phyloP scores from a whole-genome alignment of 2,113 vertebrate species.

The Todiramphus saurophagus region DNA sequence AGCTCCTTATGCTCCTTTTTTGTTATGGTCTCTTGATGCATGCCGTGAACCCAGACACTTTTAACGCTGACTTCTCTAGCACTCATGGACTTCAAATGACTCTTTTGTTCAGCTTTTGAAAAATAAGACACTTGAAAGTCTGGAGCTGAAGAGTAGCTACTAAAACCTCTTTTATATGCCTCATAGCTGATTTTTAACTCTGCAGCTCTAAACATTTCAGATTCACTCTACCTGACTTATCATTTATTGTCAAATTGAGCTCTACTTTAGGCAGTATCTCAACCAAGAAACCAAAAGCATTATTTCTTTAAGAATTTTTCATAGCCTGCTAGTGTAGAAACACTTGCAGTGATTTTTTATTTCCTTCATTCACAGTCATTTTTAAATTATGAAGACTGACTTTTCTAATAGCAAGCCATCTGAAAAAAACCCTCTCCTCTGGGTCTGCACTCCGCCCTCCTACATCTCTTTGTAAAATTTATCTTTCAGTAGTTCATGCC shows the following conservation, averaged over 20 bases:
- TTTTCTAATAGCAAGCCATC: neutral
- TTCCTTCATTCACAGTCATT: neutral
- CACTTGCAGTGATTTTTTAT: neutral
- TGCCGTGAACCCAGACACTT: neutral
- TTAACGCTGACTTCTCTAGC: neutral
- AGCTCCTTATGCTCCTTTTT: neutral
- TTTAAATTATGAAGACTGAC: neutral
- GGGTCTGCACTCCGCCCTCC: neutral
- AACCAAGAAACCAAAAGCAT: neutral
- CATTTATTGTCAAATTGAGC: neutral
- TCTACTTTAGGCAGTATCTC: neutral
- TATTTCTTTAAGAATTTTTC: neutral
- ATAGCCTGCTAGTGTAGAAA: neutral
- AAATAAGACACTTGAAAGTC: neutral
- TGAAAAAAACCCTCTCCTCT: neutral
- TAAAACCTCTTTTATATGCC: neutral
- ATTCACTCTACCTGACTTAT: neutral
- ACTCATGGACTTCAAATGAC: neutral
- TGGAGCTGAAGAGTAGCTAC: neutral
- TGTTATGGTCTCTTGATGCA: neutral
- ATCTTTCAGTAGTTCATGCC: neutral
- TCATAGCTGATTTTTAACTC: neutral
- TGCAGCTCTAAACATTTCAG: neutral
- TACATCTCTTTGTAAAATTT: neutral
- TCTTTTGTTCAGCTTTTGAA: neutral